A percentile compares a stretch with the other conserved stretches of the same genome.
These are phyloP conservation scores for Odontothrips loti DNA, from an alignment of 2,888 invertebrate genomes.

Conservation along the genomic window DNA sequence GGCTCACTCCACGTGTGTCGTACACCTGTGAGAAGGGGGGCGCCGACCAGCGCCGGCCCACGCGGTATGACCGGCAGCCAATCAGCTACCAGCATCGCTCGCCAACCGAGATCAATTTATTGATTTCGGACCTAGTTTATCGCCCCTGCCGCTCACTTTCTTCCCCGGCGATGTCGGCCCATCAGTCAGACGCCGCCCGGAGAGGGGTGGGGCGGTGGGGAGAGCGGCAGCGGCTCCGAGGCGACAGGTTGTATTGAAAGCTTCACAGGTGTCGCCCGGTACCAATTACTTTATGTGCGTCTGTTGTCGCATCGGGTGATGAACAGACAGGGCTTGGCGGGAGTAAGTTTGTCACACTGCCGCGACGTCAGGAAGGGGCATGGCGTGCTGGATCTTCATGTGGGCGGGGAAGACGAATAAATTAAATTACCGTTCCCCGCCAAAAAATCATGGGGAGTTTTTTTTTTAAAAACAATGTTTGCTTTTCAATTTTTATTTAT, in stretches of 20 bases:
- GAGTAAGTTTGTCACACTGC: too few species aligned
- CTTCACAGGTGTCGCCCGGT: background rate
- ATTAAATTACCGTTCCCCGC: too few species aligned
- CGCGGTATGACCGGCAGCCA: constrained; percentile 18
- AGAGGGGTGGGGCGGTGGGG: background rate
- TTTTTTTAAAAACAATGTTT: too few species aligned
- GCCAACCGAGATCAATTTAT: constrained; percentile 23
- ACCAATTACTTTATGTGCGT: background rate
- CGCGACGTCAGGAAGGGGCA: too few species aligned
- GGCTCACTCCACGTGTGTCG: too few species aligned
- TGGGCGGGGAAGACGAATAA: too few species aligned
- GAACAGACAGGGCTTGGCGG: too few species aligned
- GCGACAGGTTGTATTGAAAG: background rate
- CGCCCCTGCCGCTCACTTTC: constrained; percentile 9
- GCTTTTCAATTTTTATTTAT: too few species aligned
- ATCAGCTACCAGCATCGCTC: constrained; percentile 24
- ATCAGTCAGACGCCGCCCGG: background rate
- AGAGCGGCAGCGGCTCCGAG: background rate
- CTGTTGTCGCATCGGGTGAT: too few species aligned
- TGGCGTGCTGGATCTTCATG: too few species aligned
- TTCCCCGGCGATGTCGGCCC: background rate
- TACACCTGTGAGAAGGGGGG: background rate
- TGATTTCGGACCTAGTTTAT: constrained; percentile 26
- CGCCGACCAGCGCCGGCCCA: background rate
- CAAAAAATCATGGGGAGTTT: too few species aligned